Percentiles rank a stretch among this genome's conserved stretches.
phyloP scores from a whole-genome alignment of 2,888 invertebrate genomes.

The Pomacea canaliculata region DNA sequence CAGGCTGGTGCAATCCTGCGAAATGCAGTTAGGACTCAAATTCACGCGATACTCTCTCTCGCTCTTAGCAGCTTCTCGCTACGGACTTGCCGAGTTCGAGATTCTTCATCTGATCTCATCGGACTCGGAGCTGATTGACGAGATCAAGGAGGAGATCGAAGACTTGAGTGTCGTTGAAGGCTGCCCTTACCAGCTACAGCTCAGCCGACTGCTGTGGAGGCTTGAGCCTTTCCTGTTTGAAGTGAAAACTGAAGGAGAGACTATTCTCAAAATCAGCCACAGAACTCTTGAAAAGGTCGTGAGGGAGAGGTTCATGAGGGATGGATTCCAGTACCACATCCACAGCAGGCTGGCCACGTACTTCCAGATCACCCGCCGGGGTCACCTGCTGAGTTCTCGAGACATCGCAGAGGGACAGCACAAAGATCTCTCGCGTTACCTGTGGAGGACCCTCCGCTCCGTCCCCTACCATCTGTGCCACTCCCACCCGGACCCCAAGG shows the following conservation, averaged over 20 bases:
- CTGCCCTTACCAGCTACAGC: conserved; percentile 36
- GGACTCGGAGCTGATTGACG: conserved; percentile 32
- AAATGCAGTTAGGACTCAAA: conserved; percentile 29
- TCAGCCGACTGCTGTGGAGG: conserved; percentile 29
- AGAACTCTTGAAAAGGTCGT: conserved; percentile 24
- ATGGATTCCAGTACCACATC: conserved; percentile 27
- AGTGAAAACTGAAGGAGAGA: conserved; percentile 37
- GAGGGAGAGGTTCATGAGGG: conserved; percentile 27
- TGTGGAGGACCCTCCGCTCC: conserved; percentile 37
- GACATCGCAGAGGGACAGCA: conserved; percentile 34
- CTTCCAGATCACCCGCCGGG: conserved; percentile 36
- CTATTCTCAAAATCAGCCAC: conserved; percentile 25
- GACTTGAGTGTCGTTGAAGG: conserved; percentile 39
- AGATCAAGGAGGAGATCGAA: conserved; percentile 30
- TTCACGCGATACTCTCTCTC: conserved; percentile 35
- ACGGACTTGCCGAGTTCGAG: conserved; percentile 36
- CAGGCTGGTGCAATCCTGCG: conserved; percentile 27
- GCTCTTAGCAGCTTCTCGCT: conserved; percentile 30
- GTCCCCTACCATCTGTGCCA: conserved; percentile 39
- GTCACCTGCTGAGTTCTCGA: conserved; percentile 33
- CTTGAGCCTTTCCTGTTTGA: conserved; percentile 30
- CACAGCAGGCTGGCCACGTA: conserved; percentile 36
- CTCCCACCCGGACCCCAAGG: conserved; percentile 26
- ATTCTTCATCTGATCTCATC: conserved; percentile 33
- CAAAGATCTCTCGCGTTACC: conserved; percentile 27